Evolutionary conservation across 2,888 invertebrate genomes (phyloP).

Genomic region (Cephus spinipes): DNA sequence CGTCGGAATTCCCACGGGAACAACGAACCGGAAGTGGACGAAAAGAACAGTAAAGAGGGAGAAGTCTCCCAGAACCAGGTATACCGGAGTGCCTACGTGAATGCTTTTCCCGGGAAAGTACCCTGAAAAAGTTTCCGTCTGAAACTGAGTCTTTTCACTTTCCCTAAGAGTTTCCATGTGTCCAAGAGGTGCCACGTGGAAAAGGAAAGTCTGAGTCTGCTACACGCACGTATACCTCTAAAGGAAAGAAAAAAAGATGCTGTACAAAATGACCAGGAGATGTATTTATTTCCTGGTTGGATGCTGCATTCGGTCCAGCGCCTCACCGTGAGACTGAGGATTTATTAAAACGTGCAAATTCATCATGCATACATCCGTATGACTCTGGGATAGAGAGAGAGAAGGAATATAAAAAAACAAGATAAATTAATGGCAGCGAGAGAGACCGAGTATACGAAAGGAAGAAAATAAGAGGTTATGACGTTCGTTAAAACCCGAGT

Average conservation of each 20-base stretch:
- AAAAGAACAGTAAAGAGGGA: neutral
- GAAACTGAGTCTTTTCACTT: neutral
- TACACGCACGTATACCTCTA: neutral
- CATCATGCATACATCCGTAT: no score
- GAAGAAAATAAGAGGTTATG: neutral
- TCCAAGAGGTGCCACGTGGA: neutral
- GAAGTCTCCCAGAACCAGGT: no score
- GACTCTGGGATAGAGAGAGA: neutral
- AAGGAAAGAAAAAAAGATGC: neutral
- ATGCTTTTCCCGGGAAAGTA: neutral
- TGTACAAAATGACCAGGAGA: neutral
- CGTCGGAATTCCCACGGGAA: neutral
- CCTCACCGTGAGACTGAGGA: neutral
- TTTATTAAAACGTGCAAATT: neutral
- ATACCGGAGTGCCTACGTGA: neutral
- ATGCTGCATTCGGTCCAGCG: neutral
- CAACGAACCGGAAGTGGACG: neutral
- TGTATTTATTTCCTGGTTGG: neutral
- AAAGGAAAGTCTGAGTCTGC: neutral
- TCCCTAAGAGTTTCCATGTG: neutral
- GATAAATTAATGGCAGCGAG: neutral
- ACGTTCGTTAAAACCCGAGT: conserved; percentile 28
- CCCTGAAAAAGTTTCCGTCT: neutral
- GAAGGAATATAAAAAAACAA: neutral
- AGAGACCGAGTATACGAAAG: neutral